Evolutionary conservation across 2,113 vertebrate species (phyloP).

Genomic region (Hemiscyllium ocellatum): DNA sequence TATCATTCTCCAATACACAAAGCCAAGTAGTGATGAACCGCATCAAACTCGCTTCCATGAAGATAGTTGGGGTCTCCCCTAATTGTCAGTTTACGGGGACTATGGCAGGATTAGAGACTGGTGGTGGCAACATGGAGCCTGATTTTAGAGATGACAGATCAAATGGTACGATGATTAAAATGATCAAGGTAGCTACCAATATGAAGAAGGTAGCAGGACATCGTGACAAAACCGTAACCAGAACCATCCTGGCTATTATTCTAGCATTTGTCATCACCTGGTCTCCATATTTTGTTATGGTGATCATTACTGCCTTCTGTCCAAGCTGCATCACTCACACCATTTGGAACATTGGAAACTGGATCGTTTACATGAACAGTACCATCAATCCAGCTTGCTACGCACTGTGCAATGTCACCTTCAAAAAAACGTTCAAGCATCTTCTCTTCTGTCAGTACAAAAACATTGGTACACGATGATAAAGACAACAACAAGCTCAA

Average conservation of each 20-base stretch:
- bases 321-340: constrained; percentile 85
- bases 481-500: constrained; percentile 44
- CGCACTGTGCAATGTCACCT: constrained; percentile 89
- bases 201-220: constrained; percentile 80
- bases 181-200: constrained; percentile 88
- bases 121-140: constrained; percentile 46
- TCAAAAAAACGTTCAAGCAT: constrained; percentile 98
- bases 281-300: constrained; percentile 98
- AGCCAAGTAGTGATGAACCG: constrained; percentile 70
- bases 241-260: constrained; percentile 94
- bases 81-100: constrained; percentile 73
- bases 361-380: constrained; percentile 98
- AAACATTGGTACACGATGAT: constrained; percentile 85
- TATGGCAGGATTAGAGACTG: constrained; percentile 76
- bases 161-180: constrained; percentile 85
- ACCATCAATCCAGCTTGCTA: constrained; percentile 98
- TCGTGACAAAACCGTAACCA: constrained; percentile 92
- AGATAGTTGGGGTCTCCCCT: constrained; percentile 78
- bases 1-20: constrained; percentile 54
- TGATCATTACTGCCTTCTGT: constrained; percentile 97
- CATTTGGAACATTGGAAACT: constrained; percentile 95
- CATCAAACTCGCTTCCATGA: constrained; percentile 86
- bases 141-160: constrained; percentile 80
- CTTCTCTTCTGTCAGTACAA: constrained; percentile 96
- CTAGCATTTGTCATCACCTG: constrained; percentile 95